Percentiles rank a stretch among this genome's conserved stretches.
phyloP scores from a whole-genome alignment of 2,113 vertebrate species.

The Climacteris rufus region DNA sequence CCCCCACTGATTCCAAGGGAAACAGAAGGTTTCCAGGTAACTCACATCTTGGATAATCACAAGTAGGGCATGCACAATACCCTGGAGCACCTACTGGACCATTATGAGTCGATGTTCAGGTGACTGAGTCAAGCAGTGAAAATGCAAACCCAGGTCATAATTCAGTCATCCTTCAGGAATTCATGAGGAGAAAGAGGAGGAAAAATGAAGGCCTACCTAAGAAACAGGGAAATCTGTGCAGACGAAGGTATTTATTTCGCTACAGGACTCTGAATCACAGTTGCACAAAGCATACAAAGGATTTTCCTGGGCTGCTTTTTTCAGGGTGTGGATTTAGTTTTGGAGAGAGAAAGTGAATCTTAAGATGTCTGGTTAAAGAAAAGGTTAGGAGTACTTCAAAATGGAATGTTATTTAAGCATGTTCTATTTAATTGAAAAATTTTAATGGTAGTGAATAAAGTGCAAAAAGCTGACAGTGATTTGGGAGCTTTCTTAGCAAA shows the following conservation, averaged over 20 bases:
- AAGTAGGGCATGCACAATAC: background rate
- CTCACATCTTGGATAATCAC: background rate
- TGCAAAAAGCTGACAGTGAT: background rate
- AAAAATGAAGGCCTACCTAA: background rate
- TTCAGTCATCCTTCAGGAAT: background rate
- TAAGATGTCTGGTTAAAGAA: background rate
- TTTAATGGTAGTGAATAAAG: background rate
- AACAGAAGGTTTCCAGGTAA: background rate
- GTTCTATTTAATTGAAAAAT: background rate
- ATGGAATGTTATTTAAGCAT: background rate
- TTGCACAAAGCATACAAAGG: background rate
- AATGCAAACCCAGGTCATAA: background rate
- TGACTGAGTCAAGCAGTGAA: background rate
- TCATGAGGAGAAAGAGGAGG: background rate
- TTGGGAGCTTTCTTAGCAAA: background rate
- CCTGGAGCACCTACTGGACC: background rate
- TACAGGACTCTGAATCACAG: background rate
- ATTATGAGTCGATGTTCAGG: background rate
- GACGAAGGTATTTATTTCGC: background rate
- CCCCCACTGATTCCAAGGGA: no score
- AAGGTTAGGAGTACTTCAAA: background rate
- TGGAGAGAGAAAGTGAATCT: background rate
- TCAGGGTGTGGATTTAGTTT: background rate
- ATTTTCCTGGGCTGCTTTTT: background rate
- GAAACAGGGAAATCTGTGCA: background rate